phyloP scores from a whole-genome alignment of 2,888 invertebrate genomes.

The Lasioglossum marginatum region DNA sequence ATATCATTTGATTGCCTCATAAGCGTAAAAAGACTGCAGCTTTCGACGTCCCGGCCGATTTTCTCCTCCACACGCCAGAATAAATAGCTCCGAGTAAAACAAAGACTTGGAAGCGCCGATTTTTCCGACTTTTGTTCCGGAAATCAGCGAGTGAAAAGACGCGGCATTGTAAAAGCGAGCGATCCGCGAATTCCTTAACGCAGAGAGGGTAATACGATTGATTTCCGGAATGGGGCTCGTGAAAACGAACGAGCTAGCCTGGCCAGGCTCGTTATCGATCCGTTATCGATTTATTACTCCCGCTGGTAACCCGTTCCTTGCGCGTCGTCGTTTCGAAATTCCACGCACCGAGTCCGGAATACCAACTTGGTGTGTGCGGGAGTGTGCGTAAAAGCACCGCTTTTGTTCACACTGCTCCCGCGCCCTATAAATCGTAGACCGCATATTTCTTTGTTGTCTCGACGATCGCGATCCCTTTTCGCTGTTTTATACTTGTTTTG shows the following conservation, averaged over 20 bases:
- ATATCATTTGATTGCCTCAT: neutral
- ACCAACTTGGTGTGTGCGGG: neutral
- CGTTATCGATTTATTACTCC: slow-evolving; percentile 60
- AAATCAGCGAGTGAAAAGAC: neutral
- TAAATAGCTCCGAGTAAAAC: neutral
- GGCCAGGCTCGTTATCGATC: slow-evolving; percentile 53
- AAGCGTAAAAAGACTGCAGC: neutral
- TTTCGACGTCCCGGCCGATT: no score
- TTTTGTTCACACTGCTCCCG: slow-evolving; percentile 36
- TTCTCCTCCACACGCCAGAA: neutral
- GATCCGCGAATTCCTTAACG: neutral
- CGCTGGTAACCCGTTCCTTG: slow-evolving; percentile 14
- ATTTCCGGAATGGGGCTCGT: neutral
- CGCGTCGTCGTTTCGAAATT: slow-evolving; percentile 22
- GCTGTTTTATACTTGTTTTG: neutral
- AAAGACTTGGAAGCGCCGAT: neutral
- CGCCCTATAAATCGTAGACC: slow-evolving; percentile 43
- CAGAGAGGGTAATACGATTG: neutral
- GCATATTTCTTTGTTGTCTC: neutral
- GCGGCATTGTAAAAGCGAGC: neutral
- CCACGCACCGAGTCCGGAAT: slow-evolving; percentile 6
- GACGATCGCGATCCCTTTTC: neutral
- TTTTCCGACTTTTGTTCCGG: neutral
- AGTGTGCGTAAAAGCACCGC: slow-evolving; percentile 17
- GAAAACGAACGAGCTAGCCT: neutral